These are phyloP conservation scores for Chloroceryle inda DNA, from an alignment of 2,797 vertebrate genomes.

Conservation along the genomic window DNA sequence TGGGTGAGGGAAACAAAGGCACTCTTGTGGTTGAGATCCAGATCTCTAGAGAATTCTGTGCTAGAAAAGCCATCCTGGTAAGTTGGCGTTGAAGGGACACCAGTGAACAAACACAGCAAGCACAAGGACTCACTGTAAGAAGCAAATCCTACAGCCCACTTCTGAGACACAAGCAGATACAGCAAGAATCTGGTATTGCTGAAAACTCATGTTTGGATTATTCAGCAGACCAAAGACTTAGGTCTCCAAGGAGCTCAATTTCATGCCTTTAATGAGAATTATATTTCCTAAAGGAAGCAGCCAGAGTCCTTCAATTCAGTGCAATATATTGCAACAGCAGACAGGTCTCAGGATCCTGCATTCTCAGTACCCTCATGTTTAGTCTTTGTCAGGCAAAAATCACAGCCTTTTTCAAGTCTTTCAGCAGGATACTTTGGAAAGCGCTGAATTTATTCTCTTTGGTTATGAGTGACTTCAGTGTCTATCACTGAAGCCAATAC, in stretches of 20 bases:
- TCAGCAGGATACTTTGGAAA: not conserved
- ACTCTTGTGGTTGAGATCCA: not conserved
- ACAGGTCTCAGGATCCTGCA: not conserved
- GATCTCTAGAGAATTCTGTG: not conserved
- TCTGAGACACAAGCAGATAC: not conserved
- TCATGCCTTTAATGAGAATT: constrained; percentile 43
- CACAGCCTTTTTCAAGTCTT: not conserved
- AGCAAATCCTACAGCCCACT: not conserved
- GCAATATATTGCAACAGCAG: not conserved
- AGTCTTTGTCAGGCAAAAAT: not conserved
- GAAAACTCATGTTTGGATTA: not conserved
- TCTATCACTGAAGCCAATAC: not conserved
- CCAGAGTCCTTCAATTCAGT: not conserved
- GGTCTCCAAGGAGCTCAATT: constrained; percentile 28
- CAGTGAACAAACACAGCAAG: not conserved
- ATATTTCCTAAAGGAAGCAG: constrained; percentile 50
- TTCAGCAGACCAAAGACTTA: not conserved
- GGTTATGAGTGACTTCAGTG: not conserved
- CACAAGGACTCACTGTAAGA: not conserved
- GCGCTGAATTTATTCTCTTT: not conserved
- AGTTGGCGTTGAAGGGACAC: not conserved
- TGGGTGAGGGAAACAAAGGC: not conserved
- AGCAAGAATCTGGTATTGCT: not conserved
- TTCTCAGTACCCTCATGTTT: not conserved
- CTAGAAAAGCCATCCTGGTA: not conserved